phyloP scores from a whole-genome alignment of 2,113 vertebrate species.

The Heloderma charlesbogerti region DNA sequence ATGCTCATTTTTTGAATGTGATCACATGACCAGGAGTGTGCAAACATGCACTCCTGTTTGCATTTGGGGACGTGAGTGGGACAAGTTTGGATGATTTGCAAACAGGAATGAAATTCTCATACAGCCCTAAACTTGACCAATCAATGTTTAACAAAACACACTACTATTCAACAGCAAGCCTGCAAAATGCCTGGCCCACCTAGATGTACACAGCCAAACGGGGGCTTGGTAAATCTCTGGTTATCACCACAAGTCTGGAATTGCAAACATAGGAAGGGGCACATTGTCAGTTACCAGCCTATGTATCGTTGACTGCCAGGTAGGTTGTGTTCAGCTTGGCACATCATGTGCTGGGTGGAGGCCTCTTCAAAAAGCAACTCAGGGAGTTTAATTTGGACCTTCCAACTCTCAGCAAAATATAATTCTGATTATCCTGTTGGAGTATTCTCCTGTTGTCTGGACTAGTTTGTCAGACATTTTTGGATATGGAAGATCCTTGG shows the following conservation, averaged over 20 bases:
- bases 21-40: too few species aligned
- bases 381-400: not conserved
- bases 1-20: too few species aligned
- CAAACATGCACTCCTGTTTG: too few species aligned
- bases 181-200: too few species aligned
- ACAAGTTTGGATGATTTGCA: too few species aligned
- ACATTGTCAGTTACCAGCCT: not conserved
- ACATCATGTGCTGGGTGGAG: not conserved
- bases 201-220: not conserved
- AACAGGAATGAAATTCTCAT: too few species aligned
- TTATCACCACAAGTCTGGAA: not conserved
- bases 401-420: not conserved
- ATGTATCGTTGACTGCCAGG: not conserved
- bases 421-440: not conserved
- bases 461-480: not conserved
- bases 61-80: too few species aligned
- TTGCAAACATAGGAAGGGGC: not conserved
- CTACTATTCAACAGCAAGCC: not conserved
- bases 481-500: not conserved
- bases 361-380: not conserved
- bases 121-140: too few species aligned
- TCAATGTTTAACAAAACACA: too few species aligned
- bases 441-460: not conserved
- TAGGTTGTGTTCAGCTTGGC: not conserved
- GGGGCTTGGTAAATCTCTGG: not conserved